Evolutionary conservation across 2,888 invertebrate genomes (phyloP).

Genomic region (Smittia aterrima): DNA sequence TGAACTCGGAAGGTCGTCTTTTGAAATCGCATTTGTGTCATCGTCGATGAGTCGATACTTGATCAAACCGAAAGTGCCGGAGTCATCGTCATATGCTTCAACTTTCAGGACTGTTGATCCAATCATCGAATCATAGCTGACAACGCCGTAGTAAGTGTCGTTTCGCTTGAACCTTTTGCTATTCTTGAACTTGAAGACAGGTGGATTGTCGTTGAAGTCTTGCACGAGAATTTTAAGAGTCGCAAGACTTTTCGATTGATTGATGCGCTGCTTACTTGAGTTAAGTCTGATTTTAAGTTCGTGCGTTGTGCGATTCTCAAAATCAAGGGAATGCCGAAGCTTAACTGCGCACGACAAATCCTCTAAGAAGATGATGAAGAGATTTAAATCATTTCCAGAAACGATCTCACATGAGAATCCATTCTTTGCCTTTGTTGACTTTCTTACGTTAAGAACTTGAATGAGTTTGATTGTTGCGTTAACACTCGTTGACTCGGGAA

Average conservation of each 20-base stretch:
- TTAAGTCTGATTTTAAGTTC: constrained; percentile 73
- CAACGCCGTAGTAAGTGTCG: constrained; percentile 76
- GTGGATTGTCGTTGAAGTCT: constrained; percentile 88
- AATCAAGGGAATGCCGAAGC: constrained; percentile 71
- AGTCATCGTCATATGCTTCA: constrained; percentile 83
- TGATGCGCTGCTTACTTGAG: constrained; percentile 77
- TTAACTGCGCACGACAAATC: constrained; percentile 81
- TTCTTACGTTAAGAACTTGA: constrained; percentile 53
- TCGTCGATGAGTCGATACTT: constrained; percentile 60
- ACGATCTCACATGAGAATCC: constrained; percentile 76
- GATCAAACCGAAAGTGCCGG: constrained; percentile 76
- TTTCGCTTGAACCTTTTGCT: constrained; percentile 59
- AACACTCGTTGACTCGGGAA: constrained; percentile 62
- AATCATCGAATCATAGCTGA: constrained; percentile 70
- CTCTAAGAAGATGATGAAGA: constrained; percentile 71
- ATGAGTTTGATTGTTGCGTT: constrained; percentile 53
- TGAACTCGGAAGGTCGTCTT: constrained; percentile 49
- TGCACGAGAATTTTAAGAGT: constrained; percentile 75
- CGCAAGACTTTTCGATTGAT: constrained; percentile 71
- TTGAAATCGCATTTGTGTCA: constrained; percentile 49
- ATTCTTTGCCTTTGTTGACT: constrained; percentile 48
- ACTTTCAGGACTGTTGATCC: constrained; percentile 77
- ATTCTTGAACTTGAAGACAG: constrained; percentile 71
- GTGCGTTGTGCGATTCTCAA: constrained; percentile 71
- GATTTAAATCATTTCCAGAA: constrained; percentile 69